A percentile compares a stretch with the other conserved stretches of the same genome.
phyloP scores from a whole-genome alignment of 1,140 invertebrate genomes.

The Mya arenaria region DNA sequence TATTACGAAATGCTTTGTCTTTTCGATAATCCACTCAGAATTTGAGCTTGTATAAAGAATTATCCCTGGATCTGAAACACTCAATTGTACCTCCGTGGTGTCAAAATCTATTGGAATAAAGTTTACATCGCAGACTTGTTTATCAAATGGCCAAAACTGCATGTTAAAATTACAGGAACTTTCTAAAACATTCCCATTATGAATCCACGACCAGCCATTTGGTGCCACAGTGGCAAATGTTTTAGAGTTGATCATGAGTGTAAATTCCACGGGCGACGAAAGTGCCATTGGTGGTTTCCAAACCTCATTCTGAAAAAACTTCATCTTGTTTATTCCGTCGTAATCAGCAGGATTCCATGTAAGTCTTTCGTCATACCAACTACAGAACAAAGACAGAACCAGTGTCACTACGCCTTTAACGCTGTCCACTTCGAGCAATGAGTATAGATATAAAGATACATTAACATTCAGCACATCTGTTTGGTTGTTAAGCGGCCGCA shows the following conservation, averaged over 20 bases:
- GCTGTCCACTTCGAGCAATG: slow-evolving; percentile 22
- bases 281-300: slow-evolving; percentile 30
- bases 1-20: neutral
- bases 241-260: neutral
- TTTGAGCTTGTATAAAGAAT: neutral
- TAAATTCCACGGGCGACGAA: neutral
- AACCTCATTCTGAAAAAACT: neutral
- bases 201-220: neutral
- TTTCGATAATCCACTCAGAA: slow-evolving; percentile 19
- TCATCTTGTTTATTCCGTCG: slow-evolving; percentile 17
- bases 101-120: neutral
- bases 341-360: slow-evolving; percentile 27
- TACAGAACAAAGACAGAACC: neutral
- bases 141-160: slow-evolving; percentile 38
- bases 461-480: neutral
- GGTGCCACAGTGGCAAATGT: neutral
- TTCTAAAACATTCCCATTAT: neutral
- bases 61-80: neutral
- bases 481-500: slow-evolving; percentile 25
- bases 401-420: slow-evolving; percentile 12
- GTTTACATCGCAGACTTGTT: slow-evolving; percentile 1
- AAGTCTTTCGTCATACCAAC: slow-evolving; percentile 31
- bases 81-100: neutral
- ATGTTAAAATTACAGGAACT: slow-evolving; percentile 17
- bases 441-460: neutral